A percentile compares a stretch with the other conserved stretches of the same genome.
phyloP scores from a whole-genome alignment of 1,140 invertebrate genomes.

The Zaprionus kolodkinae region DNA sequence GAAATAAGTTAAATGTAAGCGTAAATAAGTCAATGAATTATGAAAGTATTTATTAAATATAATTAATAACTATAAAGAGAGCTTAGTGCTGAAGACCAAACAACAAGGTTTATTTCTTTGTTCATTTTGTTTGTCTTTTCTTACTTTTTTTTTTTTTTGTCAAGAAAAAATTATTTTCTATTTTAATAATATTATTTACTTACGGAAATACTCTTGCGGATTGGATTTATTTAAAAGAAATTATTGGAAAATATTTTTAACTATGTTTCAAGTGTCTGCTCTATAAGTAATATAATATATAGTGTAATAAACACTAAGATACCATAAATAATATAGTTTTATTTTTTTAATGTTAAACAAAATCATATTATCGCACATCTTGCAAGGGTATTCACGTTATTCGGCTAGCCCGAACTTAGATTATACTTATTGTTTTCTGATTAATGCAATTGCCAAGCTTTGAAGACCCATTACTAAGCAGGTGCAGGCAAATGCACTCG shows the following conservation, averaged over 20 bases:
- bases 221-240: no score
- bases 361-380: not conserved
- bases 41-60: no score
- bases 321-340: not conserved
- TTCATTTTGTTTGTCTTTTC: slow-evolving; percentile 1
- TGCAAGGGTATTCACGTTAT: slow-evolving; percentile 15
- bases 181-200: not conserved
- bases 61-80: not conserved
- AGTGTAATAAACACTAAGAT: no score
- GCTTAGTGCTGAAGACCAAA: slow-evolving; percentile 14
- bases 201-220: slow-evolving; percentile 1
- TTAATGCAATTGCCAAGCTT: slow-evolving; percentile 17
- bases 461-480: slow-evolving; percentile 17
- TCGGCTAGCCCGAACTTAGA: slow-evolving; percentile 15
- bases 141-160: no score
- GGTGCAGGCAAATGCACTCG: slow-evolving; percentile 8
- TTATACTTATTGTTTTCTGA: slow-evolving; percentile 6
- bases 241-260: no score
- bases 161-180: not conserved
- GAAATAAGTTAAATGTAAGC: slow-evolving; percentile 39
- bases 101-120: not conserved
- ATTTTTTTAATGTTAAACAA: not conserved
- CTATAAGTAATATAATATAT: no score
- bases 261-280: not conserved
- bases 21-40: slow-evolving; percentile 28